Evolutionary conservation across 1,140 invertebrate species (phyloP), one percentile per base, ranked within the genome.

Genomic region (Diorhabda carinulata): DNA sequence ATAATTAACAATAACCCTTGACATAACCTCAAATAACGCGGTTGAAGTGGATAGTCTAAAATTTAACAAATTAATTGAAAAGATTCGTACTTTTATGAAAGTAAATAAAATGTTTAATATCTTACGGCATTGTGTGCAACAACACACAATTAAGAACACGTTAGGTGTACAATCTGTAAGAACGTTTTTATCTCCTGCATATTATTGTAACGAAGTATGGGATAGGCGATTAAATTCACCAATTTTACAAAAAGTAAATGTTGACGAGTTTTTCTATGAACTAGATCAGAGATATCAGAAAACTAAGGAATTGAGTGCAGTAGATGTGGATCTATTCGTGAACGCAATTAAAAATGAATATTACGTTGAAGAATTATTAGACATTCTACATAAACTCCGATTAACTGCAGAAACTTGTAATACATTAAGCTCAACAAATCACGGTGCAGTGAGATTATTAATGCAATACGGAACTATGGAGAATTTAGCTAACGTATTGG

Each of bases 311-410:
- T 81, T 90, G 2, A 88, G 84, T 79, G 86, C 90, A 5, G 83
- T 93, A 40, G 91, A 93, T 77, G 82, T 93, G 0, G 91, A 94
- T 77, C 84, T 93, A 71, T 92, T 89, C 80, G 86, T 85, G 0
- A 91, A 92, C 81, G 81, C 84, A 43, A 70, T 89, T 2, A 80
- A 78, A 40, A 83, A 87, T 47, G 68, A 80, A 2, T 76, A 82
- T 42, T 79, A 82, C 47, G 70, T 87, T 3, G 88, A 92, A 9
- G 91, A 94, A 82, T 73, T 93, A 2, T 83, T 89, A 64, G 87
- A 89, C 77, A 74, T 93, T 9, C 70, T 92, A 3, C 83, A 90
- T 73, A 90, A 89, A 79, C 83, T 95, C 10, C 81, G 94, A 71
- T 79, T 88, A 64, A 90, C 88, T 8, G 82, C 87, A 52, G 88